phyloP scores from a whole-genome alignment of 2,888 invertebrate genomes.

The Autographa gamma region DNA sequence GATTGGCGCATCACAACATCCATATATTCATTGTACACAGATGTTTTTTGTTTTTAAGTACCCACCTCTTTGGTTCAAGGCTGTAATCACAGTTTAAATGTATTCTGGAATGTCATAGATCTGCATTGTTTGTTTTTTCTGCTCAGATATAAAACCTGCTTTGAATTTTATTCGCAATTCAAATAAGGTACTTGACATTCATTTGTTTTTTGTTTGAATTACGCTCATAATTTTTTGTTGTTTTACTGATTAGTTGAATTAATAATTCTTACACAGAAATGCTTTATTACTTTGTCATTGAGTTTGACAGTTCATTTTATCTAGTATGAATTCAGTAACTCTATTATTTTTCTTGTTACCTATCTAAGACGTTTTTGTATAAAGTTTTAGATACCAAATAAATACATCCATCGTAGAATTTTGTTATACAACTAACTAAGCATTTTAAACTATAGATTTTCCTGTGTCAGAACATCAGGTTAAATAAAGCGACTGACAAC shows the following conservation, averaged over 20 bases:
- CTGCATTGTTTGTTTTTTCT: conserved; percentile 24
- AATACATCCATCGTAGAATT: background rate
- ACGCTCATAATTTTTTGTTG: background rate
- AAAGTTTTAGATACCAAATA: background rate
- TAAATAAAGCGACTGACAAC: background rate
- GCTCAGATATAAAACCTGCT: conserved; percentile 6
- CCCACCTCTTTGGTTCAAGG: conserved; percentile 1
- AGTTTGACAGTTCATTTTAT: too few relatives aligned
- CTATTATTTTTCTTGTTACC: too few relatives aligned
- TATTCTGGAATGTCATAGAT: conserved; percentile 27
- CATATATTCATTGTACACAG: background rate
- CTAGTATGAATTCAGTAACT: too few relatives aligned
- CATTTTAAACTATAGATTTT: conserved; percentile 41
- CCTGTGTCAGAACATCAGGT: background rate
- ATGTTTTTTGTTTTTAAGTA: background rate
- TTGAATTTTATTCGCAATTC: conserved; percentile 10
- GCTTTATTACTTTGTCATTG: background rate
- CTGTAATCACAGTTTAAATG: conserved; percentile 15
- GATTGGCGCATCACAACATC: background rate
- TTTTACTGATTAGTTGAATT: background rate
- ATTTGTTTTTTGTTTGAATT: background rate
- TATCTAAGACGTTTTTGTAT: too few relatives aligned
- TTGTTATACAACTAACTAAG: conserved; percentile 16
- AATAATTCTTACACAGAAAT: background rate
- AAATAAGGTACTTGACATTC: conserved; percentile 19